phyloP scores from a whole-genome alignment of 2,113 vertebrate genomes.

The Phylloscopus trochilus region DNA sequence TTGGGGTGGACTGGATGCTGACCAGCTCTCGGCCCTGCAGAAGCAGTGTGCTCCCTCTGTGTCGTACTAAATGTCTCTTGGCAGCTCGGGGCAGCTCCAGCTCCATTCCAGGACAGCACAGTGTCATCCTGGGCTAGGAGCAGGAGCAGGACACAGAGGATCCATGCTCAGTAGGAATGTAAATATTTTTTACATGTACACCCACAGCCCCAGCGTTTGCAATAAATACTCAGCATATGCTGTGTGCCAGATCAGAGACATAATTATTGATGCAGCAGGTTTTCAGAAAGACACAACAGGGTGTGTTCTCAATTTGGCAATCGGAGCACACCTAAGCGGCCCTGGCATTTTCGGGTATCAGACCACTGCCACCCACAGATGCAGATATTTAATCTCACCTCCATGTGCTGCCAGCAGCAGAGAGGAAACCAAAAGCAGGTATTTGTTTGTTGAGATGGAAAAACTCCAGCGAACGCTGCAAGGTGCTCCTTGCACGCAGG shows the following conservation, averaged over 20 bases:
- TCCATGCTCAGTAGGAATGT: neutral
- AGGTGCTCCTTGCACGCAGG: neutral
- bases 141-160: neutral
- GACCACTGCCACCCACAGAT: constrained; percentile 5
- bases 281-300: constrained; percentile 53
- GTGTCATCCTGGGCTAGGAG: neutral
- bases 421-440: neutral
- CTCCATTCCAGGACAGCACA: neutral
- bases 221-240: neutral
- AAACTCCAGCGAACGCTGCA: neutral
- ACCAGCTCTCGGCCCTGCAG: neutral
- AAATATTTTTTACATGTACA: constrained; percentile 10
- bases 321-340: constrained; percentile 26
- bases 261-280: constrained; percentile 50
- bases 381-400: neutral
- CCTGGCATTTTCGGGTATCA: neutral
- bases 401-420: neutral
- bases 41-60: neutral
- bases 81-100: neutral
- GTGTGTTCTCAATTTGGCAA: constrained; percentile 41
- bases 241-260: neutral
- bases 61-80: neutral
- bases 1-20: neutral
- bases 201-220: neutral
- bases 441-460: neutral